Evolutionary conservation across 2,113 vertebrate genomes (phyloP), one percentile per base, ranked within the genome.

Genomic region (Oncorhynchus nerka): DNA sequence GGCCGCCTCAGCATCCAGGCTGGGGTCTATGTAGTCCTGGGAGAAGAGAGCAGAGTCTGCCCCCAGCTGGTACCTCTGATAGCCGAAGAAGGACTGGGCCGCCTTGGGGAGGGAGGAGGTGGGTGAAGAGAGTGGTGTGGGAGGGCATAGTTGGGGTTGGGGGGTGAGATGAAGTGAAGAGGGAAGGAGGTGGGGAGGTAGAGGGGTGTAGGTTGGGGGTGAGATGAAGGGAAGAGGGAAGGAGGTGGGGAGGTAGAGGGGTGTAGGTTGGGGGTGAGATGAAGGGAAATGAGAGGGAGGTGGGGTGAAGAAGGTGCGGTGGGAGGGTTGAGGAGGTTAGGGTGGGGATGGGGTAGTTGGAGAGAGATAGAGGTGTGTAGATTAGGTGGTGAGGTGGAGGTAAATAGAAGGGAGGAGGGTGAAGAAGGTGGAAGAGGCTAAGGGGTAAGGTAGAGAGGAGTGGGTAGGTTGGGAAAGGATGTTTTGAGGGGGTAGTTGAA

Each of bases 21-120:
- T 97, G 80, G 97, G 97, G 90, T 98, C 97, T 79, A 92, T 96
- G 95, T 98, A 99, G 84, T 98, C 97, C 92, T 97, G 96, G 91
- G 97, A 98, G 95, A 99, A 99, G 83, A 98, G 95, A 76, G 97
- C 96, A 0, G 97, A 97, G 92, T 98, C 97, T 76, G 97, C 96
- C 76, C 97, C 97, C 77, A 98, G 91, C 85, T 93, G 95, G 93
- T 97, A 98, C 79, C 94, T 93, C 93, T 96, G 95, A 93, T 93
- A 99, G 8, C 94, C 97, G 92, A 98, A 94, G 92, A 97, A 94
- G 0, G 95, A 94, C 93, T 97, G 97, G 73, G 91, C 96, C 75
- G 93, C 97, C 97, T 99, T 93, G 78, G 48, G 39, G 30, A 64
- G 16, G 15, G 22, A 15, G 68, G 72, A 69, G 49, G 73, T 20